A percentile compares a stretch with the other conserved stretches of the same genome.
These are phyloP conservation scores for Lipotes vexillifer DNA, from an alignment of 2,113 vertebrate species.

Conservation along the genomic window DNA sequence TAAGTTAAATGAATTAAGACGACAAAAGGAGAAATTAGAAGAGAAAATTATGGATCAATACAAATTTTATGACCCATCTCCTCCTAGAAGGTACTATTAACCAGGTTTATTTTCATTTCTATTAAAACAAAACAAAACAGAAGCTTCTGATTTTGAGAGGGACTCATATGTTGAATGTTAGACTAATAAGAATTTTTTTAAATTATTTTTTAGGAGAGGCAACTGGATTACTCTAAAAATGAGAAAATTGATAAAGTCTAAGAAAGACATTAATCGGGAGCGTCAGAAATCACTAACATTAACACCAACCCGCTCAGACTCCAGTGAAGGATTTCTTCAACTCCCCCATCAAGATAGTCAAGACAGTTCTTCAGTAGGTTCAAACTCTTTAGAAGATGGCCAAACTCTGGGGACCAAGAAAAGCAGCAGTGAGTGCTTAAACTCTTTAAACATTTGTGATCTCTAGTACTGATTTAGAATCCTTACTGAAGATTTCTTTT, in stretches of 20 bases:
- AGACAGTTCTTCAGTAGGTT: conserved; percentile 97
- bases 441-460: conserved; percentile 12
- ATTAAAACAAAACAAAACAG: neutral
- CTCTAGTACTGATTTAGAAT: conserved; percentile 19
- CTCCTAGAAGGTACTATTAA: conserved; percentile 90
- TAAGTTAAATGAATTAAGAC: conserved; percentile 96
- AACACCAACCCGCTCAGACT: conserved; percentile 92
- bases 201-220: conserved; percentile 85
- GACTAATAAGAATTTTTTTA: conserved; percentile 57
- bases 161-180: neutral
- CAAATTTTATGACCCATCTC: conserved; percentile 98
- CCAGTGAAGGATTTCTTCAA: conserved; percentile 90
- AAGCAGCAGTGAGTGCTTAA: conserved; percentile 93
- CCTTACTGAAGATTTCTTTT: conserved; percentile 13
- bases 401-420: conserved; percentile 89
- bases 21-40: conserved; percentile 98
- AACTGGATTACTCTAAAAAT: conserved; percentile 99
- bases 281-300: conserved; percentile 92
- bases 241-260: conserved; percentile 97
- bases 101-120: neutral
- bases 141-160: neutral
- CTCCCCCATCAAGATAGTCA: conserved; percentile 92
- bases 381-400: conserved; percentile 95
- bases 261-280: conserved; percentile 90
- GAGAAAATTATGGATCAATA: conserved; percentile 99